Base-by-base conservation (phyloP, 2,113 vertebrate genomes). In the Erythrolamprus reginae region DNA sequence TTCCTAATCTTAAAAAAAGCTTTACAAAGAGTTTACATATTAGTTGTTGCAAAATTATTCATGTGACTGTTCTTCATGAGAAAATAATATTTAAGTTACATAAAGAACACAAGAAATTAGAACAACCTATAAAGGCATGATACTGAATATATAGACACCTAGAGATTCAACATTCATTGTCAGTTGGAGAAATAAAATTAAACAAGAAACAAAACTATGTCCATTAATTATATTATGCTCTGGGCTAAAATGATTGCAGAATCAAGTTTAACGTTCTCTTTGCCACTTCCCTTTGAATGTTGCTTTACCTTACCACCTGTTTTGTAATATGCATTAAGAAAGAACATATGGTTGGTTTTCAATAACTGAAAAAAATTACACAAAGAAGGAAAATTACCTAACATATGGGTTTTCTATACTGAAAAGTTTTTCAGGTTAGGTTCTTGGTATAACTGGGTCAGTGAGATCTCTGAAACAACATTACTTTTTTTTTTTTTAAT, bases 281-380 rank as follows among this genome's bases (percentile, higher is more conserved):
- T n/a, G 10, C 85, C 85, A 90, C 61, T 90, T 90, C 85, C 65
- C 42, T 21, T 87, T 82, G 28, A 85, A 50, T 17, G 61, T 50
- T 85, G 89, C 55, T 61, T 84, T 9, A 56, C 38, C 65, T 82
- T 23, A 33, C 51, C 38, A 82, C 24, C 50, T 82, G 51, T 82
- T 45, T 52, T 56, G 42, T 33, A 91, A 19, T 56, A 21, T 91
- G 42, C 28, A 84, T 92, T 87, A 90, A 86, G 87, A 94, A 93
- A 87, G 23, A 56, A 21, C 55, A 5, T 50, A 21, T 50, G 24
- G 3, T 10, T 7, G 90, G 92, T 84, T 70, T 89, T 51, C 94
- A 95, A 88, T 33, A 91, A 93, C 91, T 82, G 45, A 88, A 89
- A 56, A 42, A 85, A 89, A 82, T 56, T 70, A 19, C 48, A 23